These are phyloP conservation scores for Brachionus asplanchnoidis DNA, from an alignment of 1,140 invertebrate species.

Conservation along the genomic window DNA sequence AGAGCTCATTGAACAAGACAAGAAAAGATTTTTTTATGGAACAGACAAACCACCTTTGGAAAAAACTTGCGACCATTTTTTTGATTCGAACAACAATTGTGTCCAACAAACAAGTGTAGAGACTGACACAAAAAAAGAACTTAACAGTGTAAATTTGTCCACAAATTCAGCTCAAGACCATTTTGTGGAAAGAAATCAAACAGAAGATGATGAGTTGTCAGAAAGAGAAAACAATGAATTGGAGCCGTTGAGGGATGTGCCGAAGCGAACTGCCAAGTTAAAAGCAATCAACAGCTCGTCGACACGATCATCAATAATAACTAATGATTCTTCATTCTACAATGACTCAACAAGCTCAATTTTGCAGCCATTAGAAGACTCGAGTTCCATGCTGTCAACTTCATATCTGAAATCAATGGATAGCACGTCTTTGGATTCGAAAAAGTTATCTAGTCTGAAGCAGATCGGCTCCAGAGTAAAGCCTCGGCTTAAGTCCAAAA, in stretches of 20 bases:
- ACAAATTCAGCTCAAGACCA: not conserved
- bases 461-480: no score
- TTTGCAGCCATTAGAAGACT: not conserved
- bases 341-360: slow-evolving; percentile 11
- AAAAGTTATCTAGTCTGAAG: slow-evolving; percentile 24
- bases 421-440: not conserved
- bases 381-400: not conserved
- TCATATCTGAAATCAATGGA: slow-evolving; percentile 3
- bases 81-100: not conserved
- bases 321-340: not conserved
- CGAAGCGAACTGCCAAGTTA: not conserved
- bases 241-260: not conserved
- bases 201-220: not conserved
- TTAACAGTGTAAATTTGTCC: not conserved
- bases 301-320: not conserved
- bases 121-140: not conserved
- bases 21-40: slow-evolving; percentile 23
- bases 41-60: not conserved
- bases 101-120: not conserved
- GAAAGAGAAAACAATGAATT: not conserved
- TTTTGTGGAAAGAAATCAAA: not conserved
- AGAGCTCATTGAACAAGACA: slow-evolving; percentile 7
- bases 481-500: not conserved
- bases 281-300: slow-evolving; percentile 7
- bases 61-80: not conserved